Percentiles rank a stretch among this genome's conserved stretches.
Evolutionary conservation across 2,113 vertebrate genomes (phyloP).

Genomic region (Hypanus sabinus): DNA sequence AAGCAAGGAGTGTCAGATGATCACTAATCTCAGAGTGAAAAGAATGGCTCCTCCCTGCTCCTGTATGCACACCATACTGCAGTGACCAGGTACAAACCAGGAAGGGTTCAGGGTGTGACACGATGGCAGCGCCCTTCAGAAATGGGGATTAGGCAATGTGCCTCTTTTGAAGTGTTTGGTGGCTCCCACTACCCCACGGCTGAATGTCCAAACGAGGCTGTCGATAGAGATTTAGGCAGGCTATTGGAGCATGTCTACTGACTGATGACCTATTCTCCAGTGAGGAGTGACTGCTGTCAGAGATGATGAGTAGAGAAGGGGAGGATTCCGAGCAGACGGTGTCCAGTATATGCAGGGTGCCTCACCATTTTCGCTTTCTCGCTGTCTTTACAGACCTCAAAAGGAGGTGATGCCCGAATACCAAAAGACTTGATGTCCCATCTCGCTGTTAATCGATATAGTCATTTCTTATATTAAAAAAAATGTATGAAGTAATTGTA

Average conservation of each 20-base stretch:
- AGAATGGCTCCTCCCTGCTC: neutral
- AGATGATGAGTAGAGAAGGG: neutral
- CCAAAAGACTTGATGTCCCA: slow-evolving; percentile 12
- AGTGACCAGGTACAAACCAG: neutral
- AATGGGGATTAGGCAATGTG: neutral
- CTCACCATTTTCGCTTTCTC: neutral
- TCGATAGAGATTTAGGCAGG: neutral
- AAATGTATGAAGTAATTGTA: slow-evolving; percentile 33
- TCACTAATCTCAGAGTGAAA: rapidly evolving
- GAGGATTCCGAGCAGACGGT: neutral
- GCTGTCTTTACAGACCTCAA: neutral
- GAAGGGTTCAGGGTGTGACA: neutral
- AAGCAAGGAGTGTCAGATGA: neutral
- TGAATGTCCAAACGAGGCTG: neutral
- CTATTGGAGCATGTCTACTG: neutral
- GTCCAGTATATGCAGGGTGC: neutral
- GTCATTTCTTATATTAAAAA: slow-evolving; percentile 35
- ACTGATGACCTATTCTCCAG: neutral
- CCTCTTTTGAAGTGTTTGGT: neutral
- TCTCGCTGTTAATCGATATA: slow-evolving; percentile 25
- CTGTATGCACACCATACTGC: no score
- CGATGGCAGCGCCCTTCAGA: no score
- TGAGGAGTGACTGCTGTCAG: neutral
- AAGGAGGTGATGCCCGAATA: neutral
- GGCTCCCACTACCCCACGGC: neutral